Percentiles rank a stretch among this genome's conserved stretches.
These are phyloP conservation scores for Paraescarpia echinospica DNA, from an alignment of 1,140 invertebrate species.

Conservation along the genomic window DNA sequence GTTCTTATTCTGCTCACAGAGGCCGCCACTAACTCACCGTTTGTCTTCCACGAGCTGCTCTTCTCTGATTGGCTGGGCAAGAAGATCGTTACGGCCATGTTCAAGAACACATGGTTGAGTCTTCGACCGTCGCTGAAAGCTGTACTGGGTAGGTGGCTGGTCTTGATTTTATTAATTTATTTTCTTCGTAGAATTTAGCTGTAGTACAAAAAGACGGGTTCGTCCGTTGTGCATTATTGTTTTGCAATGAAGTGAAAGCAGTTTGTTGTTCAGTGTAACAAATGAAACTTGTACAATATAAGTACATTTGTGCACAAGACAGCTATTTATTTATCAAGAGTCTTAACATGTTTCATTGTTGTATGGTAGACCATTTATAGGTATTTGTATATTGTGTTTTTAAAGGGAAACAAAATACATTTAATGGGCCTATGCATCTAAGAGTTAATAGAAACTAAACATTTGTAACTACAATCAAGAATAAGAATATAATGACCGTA, in stretches of 20 bases:
- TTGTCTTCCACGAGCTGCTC: conserved; percentile 54
- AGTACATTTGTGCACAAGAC: background rate
- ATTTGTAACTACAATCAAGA: too few relatives aligned
- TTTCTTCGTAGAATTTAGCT: background rate
- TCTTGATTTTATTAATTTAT: background rate
- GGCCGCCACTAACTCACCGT: conserved; percentile 43
- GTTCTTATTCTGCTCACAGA: conserved; percentile 52
- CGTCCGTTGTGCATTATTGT: background rate
- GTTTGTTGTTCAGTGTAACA: background rate
- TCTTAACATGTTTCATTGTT: background rate
- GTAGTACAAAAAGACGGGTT: background rate
- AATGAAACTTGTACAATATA: background rate
- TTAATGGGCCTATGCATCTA: too few relatives aligned
- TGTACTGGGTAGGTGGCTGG: conserved; percentile 44
- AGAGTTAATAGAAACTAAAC: too few relatives aligned
- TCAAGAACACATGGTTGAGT: conserved; percentile 50
- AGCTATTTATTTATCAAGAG: background rate
- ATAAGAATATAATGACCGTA: too few relatives aligned
- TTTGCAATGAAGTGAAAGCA: background rate
- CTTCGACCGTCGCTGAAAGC: conserved; percentile 48
- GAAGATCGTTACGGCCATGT: conserved; percentile 52
- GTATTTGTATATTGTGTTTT: too few relatives aligned
- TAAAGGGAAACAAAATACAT: too few relatives aligned
- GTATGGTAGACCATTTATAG: background rate
- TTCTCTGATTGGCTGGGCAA: conserved; percentile 58